These are phyloP conservation scores for Trypoxylon attenuatum DNA, from an alignment of 2,888 invertebrate genomes.

Conservation along the genomic window DNA sequence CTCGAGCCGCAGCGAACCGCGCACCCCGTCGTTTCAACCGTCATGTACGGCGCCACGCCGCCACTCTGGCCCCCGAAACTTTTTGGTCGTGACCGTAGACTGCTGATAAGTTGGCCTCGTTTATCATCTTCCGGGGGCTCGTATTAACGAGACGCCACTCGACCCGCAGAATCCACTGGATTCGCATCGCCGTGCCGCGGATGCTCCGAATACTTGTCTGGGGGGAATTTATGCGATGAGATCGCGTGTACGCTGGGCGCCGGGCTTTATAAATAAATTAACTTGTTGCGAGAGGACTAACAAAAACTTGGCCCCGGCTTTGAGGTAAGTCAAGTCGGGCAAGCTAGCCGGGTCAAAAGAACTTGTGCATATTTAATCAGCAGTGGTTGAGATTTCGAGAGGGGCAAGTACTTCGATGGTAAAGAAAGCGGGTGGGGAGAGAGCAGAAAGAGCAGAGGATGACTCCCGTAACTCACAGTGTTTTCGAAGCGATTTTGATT, in stretches of 20 bases:
- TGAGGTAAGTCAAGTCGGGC: neutral
- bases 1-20: too few species aligned
- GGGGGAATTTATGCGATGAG: slow-evolving; percentile 34
- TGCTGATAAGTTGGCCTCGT: slow-evolving; percentile 60
- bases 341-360: neutral
- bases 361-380: neutral
- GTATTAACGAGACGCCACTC: slow-evolving; percentile 58
- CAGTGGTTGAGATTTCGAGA: too few species aligned
- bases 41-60: slow-evolving; percentile 48
- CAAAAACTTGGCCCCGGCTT: slow-evolving; percentile 8
- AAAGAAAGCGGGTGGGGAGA: too few species aligned
- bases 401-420: too few species aligned
- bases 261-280: slow-evolving; percentile 38
- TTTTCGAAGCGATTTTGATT: neutral
- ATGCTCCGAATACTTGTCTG: slow-evolving; percentile 45
- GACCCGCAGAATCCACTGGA: slow-evolving; percentile 52
- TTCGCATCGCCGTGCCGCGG: slow-evolving; percentile 49
- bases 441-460: too few species aligned
- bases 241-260: slow-evolving; percentile 10
- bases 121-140: slow-evolving; percentile 55
- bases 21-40: slow-evolving; percentile 34
- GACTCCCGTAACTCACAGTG: neutral
- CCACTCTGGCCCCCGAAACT: slow-evolving; percentile 52
- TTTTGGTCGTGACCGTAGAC: slow-evolving; percentile 55
- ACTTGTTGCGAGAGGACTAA: slow-evolving; percentile 46